Conservation (phyloP, 2,888 invertebrate species). For the Acanthococcus lagerstroemiae region DNA sequence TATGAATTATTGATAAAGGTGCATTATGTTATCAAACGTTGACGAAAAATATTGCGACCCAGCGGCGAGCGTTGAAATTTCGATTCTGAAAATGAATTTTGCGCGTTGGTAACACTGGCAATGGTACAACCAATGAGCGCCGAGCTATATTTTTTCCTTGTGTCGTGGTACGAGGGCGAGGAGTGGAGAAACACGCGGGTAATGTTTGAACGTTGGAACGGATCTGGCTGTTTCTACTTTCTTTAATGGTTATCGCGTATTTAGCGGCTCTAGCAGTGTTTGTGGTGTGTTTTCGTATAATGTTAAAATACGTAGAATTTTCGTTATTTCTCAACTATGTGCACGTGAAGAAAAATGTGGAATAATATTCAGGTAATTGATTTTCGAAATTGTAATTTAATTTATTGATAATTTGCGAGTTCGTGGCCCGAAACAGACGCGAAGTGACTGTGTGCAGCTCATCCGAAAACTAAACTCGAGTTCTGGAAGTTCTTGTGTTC, state of each 20-base stretch:
- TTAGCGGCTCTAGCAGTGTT: conserved; percentile 14
- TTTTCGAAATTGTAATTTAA: too few species aligned
- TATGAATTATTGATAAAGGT: conserved; percentile 21
- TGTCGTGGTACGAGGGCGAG: conserved; percentile 15
- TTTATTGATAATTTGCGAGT: too few species aligned
- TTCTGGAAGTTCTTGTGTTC: too few species aligned
- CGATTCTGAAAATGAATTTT: conserved; percentile 11
- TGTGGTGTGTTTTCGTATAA: conserved; percentile 19
- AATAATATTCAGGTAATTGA: conserved; percentile 35
- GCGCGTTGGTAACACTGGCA: conserved; percentile 22
- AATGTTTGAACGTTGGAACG: conserved; percentile 30
- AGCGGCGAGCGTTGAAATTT: background rate
- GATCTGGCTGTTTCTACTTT: conserved; percentile 22
- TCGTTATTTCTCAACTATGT: conserved; percentile 28
- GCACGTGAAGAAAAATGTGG: conserved; percentile 34
- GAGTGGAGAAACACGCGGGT: conserved; percentile 27
- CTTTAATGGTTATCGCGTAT: conserved; percentile 28
- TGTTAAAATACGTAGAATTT: conserved; percentile 26
- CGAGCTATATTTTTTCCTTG: conserved; percentile 28
- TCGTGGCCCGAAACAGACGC: too few species aligned
- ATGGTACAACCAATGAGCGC: conserved; percentile 8
- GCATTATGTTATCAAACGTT: background rate
- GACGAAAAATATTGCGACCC: too few species aligned
- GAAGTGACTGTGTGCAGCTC: too few species aligned
- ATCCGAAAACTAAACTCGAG: too few species aligned